phyloP scores from a whole-genome alignment of 1,140 invertebrate species.

The Hyphantria cunea region DNA sequence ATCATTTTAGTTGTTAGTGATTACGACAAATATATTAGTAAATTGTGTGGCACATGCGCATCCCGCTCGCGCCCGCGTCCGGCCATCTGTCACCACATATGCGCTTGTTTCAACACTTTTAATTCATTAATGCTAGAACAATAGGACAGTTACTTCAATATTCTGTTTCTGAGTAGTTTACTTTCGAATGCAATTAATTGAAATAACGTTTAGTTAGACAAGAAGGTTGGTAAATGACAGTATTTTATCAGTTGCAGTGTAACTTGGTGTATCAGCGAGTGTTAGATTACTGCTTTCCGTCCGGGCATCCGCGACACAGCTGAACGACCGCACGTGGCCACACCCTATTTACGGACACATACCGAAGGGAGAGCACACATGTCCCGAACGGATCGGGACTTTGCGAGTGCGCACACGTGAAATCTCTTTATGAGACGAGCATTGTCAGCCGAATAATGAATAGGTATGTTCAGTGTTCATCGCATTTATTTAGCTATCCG shows the following conservation, averaged over 20 bases:
- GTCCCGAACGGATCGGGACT: constrained; percentile 77
- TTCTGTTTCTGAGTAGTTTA: constrained; percentile 37
- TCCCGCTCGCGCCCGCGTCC: constrained; percentile 73
- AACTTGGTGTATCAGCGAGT: constrained; percentile 59
- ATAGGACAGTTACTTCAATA: constrained; percentile 55
- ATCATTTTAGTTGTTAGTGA: constrained; percentile 50
- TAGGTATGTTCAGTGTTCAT: constrained; percentile 60
- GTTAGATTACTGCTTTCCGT: constrained; percentile 77
- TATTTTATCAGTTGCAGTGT: constrained; percentile 35
- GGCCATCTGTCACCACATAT: constrained; percentile 78
- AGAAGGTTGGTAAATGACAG: too few relatives aligned
- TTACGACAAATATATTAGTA: constrained; percentile 54
- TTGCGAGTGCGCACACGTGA: constrained; percentile 77
- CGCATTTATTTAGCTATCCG: constrained; percentile 79
- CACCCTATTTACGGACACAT: constrained; percentile 79
- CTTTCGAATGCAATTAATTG: neutral
- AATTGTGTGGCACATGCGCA: constrained; percentile 66
- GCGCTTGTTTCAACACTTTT: constrained; percentile 68
- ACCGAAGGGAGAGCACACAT: constrained; percentile 77
- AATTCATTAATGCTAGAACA: constrained; percentile 75
- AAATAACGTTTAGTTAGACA: too few relatives aligned
- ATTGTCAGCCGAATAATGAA: constrained; percentile 76
- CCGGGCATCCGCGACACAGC: constrained; percentile 73
- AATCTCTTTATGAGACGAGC: constrained; percentile 77
- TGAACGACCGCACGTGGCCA: constrained; percentile 78